phyloP scores from a whole-genome alignment of 2,113 vertebrate genomes.

The Empidonax traillii region DNA sequence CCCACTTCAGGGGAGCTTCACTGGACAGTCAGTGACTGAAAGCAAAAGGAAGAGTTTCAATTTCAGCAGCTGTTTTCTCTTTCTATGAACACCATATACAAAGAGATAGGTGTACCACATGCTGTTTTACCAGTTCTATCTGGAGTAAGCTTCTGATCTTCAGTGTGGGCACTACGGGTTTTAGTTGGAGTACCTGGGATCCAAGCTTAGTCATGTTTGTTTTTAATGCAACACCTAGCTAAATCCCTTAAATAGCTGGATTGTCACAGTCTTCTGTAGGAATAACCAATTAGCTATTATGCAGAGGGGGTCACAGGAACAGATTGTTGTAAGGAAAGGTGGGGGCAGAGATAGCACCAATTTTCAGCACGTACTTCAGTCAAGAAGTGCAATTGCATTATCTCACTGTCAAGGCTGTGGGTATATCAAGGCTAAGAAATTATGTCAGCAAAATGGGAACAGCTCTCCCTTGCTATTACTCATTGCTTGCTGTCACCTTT shows the following conservation, averaged over 20 bases:
- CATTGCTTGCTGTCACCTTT: neutral
- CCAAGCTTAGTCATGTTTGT: neutral
- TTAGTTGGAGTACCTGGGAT: neutral
- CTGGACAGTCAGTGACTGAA: neutral
- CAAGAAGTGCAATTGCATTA: neutral
- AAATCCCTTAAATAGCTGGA: neutral
- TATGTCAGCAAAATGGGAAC: neutral
- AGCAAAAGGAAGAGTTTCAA: neutral
- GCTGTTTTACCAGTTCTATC: neutral
- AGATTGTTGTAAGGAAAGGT: neutral
- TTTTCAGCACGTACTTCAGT: neutral
- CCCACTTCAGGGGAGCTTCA: neutral
- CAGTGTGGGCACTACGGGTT: neutral
- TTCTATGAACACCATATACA: neutral
- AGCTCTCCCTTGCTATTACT: neutral
- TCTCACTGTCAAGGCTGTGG: fast-evolving
- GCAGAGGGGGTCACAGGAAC: neutral
- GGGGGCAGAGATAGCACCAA: neutral
- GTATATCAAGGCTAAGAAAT: neutral
- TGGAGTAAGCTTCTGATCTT: neutral
- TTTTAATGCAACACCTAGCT: neutral
- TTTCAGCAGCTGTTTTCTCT: neutral
- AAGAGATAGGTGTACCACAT: neutral
- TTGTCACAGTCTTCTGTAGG: neutral
- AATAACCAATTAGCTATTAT: neutral